phyloP scores from a whole-genome alignment of 2,797 vertebrate species.

The Poecilia wingei region DNA sequence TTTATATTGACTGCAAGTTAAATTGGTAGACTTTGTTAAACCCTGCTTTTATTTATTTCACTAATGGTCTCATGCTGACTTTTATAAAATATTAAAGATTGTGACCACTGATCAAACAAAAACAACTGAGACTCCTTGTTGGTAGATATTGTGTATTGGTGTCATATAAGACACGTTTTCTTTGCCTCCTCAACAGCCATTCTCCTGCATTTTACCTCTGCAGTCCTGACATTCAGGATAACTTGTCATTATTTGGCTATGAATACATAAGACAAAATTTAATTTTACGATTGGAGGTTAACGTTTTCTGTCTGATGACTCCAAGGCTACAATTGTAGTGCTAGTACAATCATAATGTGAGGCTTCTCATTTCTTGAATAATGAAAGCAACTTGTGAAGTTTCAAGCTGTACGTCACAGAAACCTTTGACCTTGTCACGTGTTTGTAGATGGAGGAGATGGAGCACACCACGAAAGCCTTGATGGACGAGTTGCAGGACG shows the following conservation, averaged over 20 bases:
- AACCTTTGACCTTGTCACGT: slow-evolving; percentile 1
- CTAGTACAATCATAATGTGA: not conserved
- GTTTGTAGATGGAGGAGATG: slow-evolving; percentile 87
- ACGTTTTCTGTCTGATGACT: not conserved
- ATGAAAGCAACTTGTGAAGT: not conserved
- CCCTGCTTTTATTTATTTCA: not conserved
- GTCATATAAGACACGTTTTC: not conserved
- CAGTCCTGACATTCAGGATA: not conserved
- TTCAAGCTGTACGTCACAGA: slow-evolving; percentile 10
- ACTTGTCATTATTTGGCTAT: not conserved
- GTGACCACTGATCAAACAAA: not conserved
- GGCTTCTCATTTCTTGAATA: not conserved
- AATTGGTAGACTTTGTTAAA: not conserved
- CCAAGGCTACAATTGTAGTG: not conserved
- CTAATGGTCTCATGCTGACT: not conserved
- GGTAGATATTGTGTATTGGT: not conserved
- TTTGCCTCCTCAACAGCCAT: not conserved
- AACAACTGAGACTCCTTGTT: too few species aligned
- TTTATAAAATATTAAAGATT: not conserved
- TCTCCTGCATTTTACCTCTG: not conserved
- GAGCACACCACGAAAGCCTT: slow-evolving; percentile 88
- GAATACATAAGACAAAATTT: not conserved
- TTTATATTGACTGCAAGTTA: not conserved
- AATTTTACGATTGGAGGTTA: not conserved
- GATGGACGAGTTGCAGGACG: slow-evolving; percentile 91